Percentiles rank a stretch among this genome's conserved stretches.
These are phyloP conservation scores for Mormyrus iriodes DNA, from an alignment of 2,113 vertebrate species.

Conservation along the genomic window DNA sequence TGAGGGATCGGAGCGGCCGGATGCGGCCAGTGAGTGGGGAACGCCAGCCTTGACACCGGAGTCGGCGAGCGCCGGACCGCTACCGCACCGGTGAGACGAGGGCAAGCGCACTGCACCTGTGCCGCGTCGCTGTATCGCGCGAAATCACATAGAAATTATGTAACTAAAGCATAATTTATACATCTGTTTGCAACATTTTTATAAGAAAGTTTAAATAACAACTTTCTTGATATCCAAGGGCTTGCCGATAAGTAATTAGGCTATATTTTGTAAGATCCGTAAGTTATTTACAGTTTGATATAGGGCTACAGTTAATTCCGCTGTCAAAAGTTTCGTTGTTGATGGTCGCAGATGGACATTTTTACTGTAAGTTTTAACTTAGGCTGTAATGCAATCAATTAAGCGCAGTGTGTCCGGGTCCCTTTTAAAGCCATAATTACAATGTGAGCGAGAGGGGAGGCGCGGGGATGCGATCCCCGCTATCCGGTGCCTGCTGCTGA, in stretches of 20 bases:
- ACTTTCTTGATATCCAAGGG: not conserved
- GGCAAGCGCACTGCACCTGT: not conserved
- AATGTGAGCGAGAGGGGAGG: conserved; percentile 18
- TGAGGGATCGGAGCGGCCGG: conserved; percentile 17
- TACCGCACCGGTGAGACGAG: conserved; percentile 14
- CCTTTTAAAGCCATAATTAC: not conserved
- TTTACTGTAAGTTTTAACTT: not conserved
- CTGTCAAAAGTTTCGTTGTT: not conserved
- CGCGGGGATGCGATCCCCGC: not conserved
- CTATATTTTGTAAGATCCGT: not conserved
- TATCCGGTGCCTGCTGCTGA: conserved; percentile 64
- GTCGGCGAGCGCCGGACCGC: not conserved
- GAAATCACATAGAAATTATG: not conserved
- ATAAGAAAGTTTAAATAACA: not conserved
- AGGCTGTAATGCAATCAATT: not conserved
- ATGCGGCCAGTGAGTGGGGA: not conserved
- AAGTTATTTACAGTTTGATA: not conserved
- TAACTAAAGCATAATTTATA: not conserved
- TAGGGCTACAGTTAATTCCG: not conserved
- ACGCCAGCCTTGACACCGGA: not conserved
- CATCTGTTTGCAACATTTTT: not conserved
- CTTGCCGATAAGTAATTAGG: not conserved
- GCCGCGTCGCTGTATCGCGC: not conserved
- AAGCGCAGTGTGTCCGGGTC: not conserved
- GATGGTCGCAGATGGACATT: not conserved